Evolutionary conservation across 2,888 invertebrate genomes (phyloP).

Genomic region (Noctuana brunneofusca): DNA sequence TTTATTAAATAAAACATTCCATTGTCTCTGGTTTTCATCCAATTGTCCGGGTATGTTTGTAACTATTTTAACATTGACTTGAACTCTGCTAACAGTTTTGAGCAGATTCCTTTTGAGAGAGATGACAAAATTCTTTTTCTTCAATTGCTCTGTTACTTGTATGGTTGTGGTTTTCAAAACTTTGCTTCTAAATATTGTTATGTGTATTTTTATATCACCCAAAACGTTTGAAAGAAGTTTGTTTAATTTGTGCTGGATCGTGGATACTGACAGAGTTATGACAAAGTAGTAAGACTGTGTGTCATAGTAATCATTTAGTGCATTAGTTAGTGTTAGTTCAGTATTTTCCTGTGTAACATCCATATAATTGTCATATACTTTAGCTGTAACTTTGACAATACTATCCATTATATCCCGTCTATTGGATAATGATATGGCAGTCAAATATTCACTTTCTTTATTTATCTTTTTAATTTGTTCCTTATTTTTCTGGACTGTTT

Average conservation of each 20-base stretch:
- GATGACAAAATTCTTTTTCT: conserved; percentile 52
- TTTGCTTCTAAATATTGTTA: conserved; percentile 50
- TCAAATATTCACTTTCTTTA: conserved; percentile 58
- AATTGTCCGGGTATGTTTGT: conserved; percentile 58
- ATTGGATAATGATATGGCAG: conserved; percentile 62
- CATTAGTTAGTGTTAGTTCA: conserved; percentile 52
- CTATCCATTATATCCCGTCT: conserved; percentile 62
- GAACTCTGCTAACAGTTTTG: conserved; percentile 45
- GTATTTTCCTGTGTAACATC: conserved; percentile 46
- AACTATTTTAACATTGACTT: conserved; percentile 55
- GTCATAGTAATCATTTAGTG: conserved; percentile 56
- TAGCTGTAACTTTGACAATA: conserved; percentile 49
- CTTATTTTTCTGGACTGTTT: conserved; percentile 56
- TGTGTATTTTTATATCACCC: conserved; percentile 54
- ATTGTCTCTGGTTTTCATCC: conserved; percentile 54
- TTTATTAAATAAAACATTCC: conserved; percentile 57
- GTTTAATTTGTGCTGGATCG: conserved; percentile 50
- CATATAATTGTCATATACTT: conserved; percentile 59
- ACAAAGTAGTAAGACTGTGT: conserved; percentile 51
- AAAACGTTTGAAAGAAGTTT: conserved; percentile 52
- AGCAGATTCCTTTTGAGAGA: conserved; percentile 47
- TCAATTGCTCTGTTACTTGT: conserved; percentile 52
- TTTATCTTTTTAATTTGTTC: conserved; percentile 50
- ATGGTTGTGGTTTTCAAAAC: conserved; percentile 57
- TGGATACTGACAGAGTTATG: conserved; percentile 49